Conservation (phyloP, 2,888 invertebrate species). For the Empis stercorea region DNA sequence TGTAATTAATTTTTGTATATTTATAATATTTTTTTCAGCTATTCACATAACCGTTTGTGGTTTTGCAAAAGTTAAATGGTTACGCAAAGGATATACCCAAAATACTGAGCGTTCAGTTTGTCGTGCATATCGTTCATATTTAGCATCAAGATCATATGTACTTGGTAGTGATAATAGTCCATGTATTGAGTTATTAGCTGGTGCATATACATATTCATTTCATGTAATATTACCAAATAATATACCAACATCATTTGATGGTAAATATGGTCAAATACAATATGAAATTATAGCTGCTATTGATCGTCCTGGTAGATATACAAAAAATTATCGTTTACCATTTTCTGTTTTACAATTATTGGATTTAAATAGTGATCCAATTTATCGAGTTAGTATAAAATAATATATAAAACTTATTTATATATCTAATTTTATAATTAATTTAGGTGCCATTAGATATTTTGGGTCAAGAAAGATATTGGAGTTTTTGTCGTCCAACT, state of each 20-base stretch:
- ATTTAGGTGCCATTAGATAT: conserved; percentile 30
- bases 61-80: conserved; percentile 36
- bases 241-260: conserved; percentile 69
- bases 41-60: conserved; percentile 35
- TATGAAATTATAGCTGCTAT: conserved; percentile 68
- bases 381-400: conserved; percentile 44
- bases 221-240: conserved; percentile 46
- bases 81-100: conserved; percentile 35
- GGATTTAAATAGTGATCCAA: conserved; percentile 64
- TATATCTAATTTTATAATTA: not conserved
- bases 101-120: conserved; percentile 34
- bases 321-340: conserved; percentile 63
- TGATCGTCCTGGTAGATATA: conserved; percentile 74
- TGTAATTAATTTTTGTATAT: not conserved
- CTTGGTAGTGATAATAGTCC: conserved; percentile 38
- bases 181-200: conserved; percentile 51
- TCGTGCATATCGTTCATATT: conserved; percentile 33
- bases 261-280: conserved; percentile 59
- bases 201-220: conserved; percentile 62
- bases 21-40: conserved; percentile 27
- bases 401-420: not conserved
- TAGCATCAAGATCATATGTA: conserved; percentile 31
- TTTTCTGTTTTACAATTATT: conserved; percentile 69
- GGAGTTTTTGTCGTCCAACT: conserved; percentile 35
- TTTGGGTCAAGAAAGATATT: conserved; percentile 32